phyloP scores from a whole-genome alignment of 2,113 vertebrate genomes.

The Podilymbus podiceps region DNA sequence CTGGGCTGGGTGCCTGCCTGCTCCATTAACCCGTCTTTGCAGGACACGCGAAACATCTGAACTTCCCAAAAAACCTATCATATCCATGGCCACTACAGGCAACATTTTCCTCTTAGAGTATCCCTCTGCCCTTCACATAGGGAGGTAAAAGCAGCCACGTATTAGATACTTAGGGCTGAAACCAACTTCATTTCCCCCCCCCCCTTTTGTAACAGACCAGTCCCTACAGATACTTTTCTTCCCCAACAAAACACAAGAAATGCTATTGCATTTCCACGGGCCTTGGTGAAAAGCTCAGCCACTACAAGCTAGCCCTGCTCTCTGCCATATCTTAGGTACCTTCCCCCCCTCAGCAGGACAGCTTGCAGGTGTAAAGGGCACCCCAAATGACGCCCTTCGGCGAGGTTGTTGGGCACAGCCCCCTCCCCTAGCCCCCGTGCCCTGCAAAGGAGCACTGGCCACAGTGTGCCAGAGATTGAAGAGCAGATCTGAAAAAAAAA shows the following conservation, averaged over 20 bases:
- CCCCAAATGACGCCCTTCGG: neutral
- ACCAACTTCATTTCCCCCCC: neutral
- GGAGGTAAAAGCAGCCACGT: neutral
- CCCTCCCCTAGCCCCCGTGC: neutral
- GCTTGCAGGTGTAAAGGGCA: fast-evolving
- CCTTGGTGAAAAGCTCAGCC: neutral
- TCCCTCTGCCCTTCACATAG: neutral
- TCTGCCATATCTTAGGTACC: neutral
- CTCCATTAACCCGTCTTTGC: neutral
- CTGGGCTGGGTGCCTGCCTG: neutral
- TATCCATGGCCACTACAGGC: neutral
- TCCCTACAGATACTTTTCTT: neutral
- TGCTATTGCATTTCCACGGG: neutral
- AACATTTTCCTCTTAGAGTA: neutral
- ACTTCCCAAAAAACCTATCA: neutral
- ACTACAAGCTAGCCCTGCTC: neutral
- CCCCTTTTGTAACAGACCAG: neutral
- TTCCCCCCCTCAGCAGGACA: neutral
- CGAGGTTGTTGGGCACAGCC: neutral
- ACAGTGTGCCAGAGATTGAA: neutral
- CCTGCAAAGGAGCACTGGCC: neutral
- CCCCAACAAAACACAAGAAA: neutral
- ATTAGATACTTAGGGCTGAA: neutral
- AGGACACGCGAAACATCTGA: neutral
- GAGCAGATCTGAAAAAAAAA: neutral